Evolutionary conservation across 2,113 vertebrate species (phyloP).

Genomic region (Centropus bengalensis): DNA sequence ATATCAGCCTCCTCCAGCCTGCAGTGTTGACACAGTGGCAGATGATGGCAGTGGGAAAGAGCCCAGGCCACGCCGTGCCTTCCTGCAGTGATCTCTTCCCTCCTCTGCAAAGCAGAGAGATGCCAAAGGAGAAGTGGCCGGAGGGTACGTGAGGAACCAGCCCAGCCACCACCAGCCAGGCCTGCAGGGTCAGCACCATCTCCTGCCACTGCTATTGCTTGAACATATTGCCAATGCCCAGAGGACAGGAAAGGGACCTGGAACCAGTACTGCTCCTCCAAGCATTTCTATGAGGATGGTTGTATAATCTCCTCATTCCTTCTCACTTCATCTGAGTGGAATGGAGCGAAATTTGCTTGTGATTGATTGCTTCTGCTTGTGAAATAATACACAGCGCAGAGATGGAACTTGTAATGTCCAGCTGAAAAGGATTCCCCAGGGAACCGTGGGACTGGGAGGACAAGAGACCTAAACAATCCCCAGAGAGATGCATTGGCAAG

Average conservation of each 20-base stretch:
- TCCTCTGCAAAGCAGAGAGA: neutral
- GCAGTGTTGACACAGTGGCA: neutral
- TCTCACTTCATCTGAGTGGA: neutral
- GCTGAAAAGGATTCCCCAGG: neutral
- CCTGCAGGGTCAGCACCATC: neutral
- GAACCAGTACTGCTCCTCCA: neutral
- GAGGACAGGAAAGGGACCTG: neutral
- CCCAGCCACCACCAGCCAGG: neutral
- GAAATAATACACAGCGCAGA: neutral
- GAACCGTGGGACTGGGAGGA: neutral
- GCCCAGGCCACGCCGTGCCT: neutral
- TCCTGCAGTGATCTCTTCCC: neutral
- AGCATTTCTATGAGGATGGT: neutral
- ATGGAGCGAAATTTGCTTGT: neutral
- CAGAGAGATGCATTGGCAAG: neutral
- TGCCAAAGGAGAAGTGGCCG: neutral
- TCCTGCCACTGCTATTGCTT: neutral
- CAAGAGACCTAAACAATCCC: neutral
- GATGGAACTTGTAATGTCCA: neutral
- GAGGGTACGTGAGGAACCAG: rapidly evolving
- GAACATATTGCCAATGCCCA: neutral
- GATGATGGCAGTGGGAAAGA: neutral
- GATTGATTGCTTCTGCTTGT: neutral
- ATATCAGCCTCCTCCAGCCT: neutral
- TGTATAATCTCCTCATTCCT: neutral